Base-by-base conservation (phyloP, 2,113 vertebrate species). In the Saimiri boliviensis region DNA sequence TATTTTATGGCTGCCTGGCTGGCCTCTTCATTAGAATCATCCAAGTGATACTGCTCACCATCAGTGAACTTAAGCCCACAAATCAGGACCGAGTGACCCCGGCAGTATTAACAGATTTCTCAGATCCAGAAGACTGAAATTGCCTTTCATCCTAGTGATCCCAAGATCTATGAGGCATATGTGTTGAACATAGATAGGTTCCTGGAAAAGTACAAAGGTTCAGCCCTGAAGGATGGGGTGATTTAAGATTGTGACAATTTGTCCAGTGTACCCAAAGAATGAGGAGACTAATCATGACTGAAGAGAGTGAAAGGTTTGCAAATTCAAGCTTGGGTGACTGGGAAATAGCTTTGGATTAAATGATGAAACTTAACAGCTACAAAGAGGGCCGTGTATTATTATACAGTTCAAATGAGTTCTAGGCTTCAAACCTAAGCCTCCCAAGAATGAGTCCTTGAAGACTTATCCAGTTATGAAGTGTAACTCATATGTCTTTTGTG, bases 1-100 rank as follows among this genome's bases (percentile, higher is more conserved):
- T 99, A 90, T 99, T 99, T 98, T 99, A 99, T 0, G 99, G 99
- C 73, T 99, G 99, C 98, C 98, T 99, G 98, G 99, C 99, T 92
- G 99, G 99, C 90, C 99, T 99, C 98, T 99, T 99, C 98, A 98
- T 99, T 3, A 99, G 99, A 97, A 99, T 99, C 98, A 99, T 99
- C 98, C 99, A 99, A 97, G 99, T 99, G 40, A 97, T 99, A 99
- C 98, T 99, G 98, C 98, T 99, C n/a, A 99, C 99, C 13, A 96
- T 99, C 97, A 99, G 99, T 42, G 99, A 99, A 91, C 99, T 99
- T 97, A 99, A 99, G 97, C 99, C 99, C 96, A 99, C 99, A 73
- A 99, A 99, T 97, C 99, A 99, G 99, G 99, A 99, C 99, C 99
- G 99, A 93, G 99, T 99, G 74, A 99, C 99, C 92, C 99, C 99